Percentiles rank a stretch among this genome's conserved stretches.
Evolutionary conservation across 2,113 vertebrate species (phyloP).

Genomic region (Chaetops frenatus): DNA sequence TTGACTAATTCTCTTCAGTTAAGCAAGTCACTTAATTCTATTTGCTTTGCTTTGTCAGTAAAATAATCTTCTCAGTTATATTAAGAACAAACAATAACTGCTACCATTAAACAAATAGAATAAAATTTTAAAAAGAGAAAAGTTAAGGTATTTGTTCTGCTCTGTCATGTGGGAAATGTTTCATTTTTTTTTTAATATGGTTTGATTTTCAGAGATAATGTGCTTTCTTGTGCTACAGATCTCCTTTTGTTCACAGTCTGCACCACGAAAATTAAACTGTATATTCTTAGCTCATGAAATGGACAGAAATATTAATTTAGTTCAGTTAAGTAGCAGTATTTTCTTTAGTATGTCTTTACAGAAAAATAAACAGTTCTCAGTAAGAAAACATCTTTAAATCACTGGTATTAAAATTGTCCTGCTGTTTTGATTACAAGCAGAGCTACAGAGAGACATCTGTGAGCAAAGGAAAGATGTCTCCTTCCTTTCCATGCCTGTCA

Average conservation of each 20-base stretch:
- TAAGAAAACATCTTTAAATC: constrained; percentile 7
- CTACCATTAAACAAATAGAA: neutral
- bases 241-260: neutral
- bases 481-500: neutral
- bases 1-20: neutral
- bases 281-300: neutral
- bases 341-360: neutral
- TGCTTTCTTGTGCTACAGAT: neutral
- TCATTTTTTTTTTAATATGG: neutral
- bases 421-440: neutral
- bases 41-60: neutral
- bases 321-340: neutral
- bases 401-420: neutral
- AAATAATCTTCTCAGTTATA: neutral
- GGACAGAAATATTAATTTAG: neutral
- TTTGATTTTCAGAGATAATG: neutral
- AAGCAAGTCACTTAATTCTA: neutral
- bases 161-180: neutral
- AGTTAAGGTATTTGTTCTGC: neutral
- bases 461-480: neutral
- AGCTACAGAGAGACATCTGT: neutral
- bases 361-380: neutral
- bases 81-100: neutral
- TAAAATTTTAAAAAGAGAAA: neutral
- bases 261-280: neutral